These are phyloP conservation scores for Corythaeola cristata DNA, from an alignment of 2,113 vertebrate species.

Conservation along the genomic window DNA sequence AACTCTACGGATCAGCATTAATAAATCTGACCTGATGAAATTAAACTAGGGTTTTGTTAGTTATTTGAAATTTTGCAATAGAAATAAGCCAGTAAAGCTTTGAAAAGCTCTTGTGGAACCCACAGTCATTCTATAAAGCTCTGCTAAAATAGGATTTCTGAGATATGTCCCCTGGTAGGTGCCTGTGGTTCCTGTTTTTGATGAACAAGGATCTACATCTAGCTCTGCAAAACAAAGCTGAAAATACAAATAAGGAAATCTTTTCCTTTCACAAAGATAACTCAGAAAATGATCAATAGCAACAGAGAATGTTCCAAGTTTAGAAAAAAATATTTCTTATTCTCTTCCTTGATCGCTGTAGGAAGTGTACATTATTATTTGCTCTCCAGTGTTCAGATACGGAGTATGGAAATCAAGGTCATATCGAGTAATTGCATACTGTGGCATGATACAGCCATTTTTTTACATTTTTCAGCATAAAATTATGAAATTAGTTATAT, in stretches of 20 bases:
- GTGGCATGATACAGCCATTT: neutral
- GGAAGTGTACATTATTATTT: neutral
- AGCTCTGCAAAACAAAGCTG: neutral
- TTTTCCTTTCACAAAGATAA: neutral
- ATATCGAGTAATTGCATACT: rapidly evolving
- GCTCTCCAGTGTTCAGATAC: neutral
- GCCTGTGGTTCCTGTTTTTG: neutral
- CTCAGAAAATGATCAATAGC: neutral
- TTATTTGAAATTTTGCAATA: neutral
- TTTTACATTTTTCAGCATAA: neutral
- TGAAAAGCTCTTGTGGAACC: neutral
- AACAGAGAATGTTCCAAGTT: neutral
- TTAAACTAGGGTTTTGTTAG: neutral
- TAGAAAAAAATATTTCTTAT: neutral
- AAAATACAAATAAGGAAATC: neutral
- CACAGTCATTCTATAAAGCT: neutral
- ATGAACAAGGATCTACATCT: neutral
- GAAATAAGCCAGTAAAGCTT: neutral
- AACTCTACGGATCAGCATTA: neutral
- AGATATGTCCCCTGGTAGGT: neutral
- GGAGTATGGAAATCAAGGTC: neutral
- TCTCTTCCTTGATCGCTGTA: neutral
- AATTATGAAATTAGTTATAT: neutral
- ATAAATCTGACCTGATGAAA: neutral
- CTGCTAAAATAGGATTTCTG: neutral